Evolutionary conservation across 1,140 invertebrate species (phyloP).

Genomic region (Saccostrea echinata): DNA sequence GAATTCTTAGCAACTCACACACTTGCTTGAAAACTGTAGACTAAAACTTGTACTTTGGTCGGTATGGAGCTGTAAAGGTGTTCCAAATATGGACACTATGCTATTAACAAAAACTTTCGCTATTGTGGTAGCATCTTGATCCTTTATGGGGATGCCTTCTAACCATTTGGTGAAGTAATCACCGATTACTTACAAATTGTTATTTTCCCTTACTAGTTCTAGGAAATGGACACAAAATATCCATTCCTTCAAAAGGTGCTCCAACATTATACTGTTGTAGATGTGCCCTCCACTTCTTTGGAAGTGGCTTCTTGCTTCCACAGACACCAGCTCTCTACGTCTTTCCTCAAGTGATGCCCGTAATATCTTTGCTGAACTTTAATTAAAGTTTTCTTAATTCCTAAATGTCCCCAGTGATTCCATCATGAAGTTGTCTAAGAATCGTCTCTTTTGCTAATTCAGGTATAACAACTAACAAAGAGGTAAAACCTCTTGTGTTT

Average conservation of each 20-base stretch:
- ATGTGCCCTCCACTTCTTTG: too few relatives aligned
- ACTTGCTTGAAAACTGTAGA: constrained; percentile 52
- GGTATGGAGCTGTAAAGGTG: constrained; percentile 50
- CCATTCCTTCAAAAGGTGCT: not conserved
- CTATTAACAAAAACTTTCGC: constrained; percentile 64
- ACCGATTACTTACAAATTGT: constrained; percentile 7
- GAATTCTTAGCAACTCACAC: constrained; percentile 51
- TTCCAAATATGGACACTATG: constrained; percentile 63
- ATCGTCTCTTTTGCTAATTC: not conserved
- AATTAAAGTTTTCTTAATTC: too few relatives aligned
- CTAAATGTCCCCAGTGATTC: not conserved
- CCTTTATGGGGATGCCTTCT: too few relatives aligned
- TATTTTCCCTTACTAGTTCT: constrained; percentile 15
- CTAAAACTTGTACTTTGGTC: constrained; percentile 58
- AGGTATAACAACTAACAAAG: not conserved
- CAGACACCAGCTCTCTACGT: too few relatives aligned
- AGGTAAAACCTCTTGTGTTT: not conserved
- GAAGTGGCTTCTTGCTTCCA: too few relatives aligned
- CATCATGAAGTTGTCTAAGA: not conserved
- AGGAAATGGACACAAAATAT: constrained; percentile 41
- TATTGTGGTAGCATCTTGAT: constrained; percentile 56
- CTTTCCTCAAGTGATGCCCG: too few relatives aligned
- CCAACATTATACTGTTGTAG: too few relatives aligned
- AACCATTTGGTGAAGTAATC: too few relatives aligned
- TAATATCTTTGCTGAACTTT: too few relatives aligned